Evolutionary conservation across 2,113 vertebrate species (phyloP).

Genomic region (Kobus ellipsiprymnus): DNA sequence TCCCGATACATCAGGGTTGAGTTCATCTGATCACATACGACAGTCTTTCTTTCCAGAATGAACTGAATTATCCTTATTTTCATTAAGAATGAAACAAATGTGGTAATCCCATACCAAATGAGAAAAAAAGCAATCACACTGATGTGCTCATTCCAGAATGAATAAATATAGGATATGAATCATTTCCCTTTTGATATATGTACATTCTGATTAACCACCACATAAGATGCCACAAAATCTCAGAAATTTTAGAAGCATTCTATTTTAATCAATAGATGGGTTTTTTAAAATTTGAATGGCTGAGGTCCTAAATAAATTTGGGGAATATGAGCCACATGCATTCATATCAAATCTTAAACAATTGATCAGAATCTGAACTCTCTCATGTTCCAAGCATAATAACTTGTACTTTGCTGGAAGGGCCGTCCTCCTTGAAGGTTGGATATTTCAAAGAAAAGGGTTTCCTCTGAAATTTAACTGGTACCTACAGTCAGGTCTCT

Average conservation of each 20-base stretch:
- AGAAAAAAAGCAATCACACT: constrained; percentile 9
- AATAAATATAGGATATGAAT: neutral
- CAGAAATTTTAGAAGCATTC: neutral
- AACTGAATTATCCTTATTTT: constrained; percentile 18
- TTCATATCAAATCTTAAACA: neutral
- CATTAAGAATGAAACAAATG: constrained; percentile 21
- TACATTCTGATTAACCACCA: neutral
- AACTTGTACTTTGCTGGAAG: neutral
- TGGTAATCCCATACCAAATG: neutral
- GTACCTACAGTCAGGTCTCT: neutral
- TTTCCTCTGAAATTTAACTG: neutral
- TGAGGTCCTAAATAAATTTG: constrained; percentile 3
- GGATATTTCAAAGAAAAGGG: neutral
- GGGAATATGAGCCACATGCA: neutral
- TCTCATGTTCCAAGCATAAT: neutral
- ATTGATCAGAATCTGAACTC: neutral
- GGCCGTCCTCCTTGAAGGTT: neutral
- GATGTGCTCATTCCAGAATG: constrained; percentile 5
- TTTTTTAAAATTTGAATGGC: neutral
- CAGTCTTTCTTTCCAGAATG: neutral
- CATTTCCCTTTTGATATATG: neutral
- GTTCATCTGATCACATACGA: neutral
- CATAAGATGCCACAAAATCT: constrained; percentile 13
- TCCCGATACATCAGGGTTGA: neutral
- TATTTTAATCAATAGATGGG: neutral